These are phyloP conservation scores for Oreotrochilus melanogaster DNA, from an alignment of 2,113 vertebrate genomes.

Conservation along the genomic window DNA sequence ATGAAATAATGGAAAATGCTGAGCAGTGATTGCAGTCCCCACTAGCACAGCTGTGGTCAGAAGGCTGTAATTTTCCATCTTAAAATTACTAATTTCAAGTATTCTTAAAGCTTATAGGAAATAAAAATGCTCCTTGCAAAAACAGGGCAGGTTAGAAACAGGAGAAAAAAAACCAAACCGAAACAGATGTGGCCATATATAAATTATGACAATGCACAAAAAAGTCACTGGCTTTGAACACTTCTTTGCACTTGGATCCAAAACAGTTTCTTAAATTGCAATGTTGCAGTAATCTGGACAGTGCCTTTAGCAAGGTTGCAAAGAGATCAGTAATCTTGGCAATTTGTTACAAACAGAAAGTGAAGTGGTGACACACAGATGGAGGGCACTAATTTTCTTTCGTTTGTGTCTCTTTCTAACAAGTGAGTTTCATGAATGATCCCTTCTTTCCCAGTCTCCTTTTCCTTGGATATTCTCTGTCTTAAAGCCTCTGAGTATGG, in stretches of 20 bases:
- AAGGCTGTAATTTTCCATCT: neutral
- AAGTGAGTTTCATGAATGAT: neutral
- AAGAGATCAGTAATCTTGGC: neutral
- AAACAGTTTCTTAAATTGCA: neutral
- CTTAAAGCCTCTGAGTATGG: fast-evolving
- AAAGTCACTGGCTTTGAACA: neutral
- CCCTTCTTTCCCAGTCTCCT: neutral
- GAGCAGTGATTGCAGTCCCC: neutral
- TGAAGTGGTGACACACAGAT: neutral
- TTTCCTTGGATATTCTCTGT: neutral
- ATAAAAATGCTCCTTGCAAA: neutral
- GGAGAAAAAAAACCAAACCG: neutral
- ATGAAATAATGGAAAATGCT: neutral
- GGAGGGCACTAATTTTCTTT: neutral
- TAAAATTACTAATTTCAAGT: neutral
- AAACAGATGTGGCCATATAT: neutral
- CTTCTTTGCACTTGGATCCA: conserved; percentile 1
- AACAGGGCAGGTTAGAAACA: neutral
- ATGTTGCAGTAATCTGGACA: neutral
- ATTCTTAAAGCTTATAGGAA: neutral
- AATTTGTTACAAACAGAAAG: neutral
- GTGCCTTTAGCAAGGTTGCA: conserved; percentile 4
- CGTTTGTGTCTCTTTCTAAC: neutral
- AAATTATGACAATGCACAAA: neutral
- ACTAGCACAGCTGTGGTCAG: neutral